Base-by-base conservation (phyloP, 2,113 vertebrate genomes). In the Lepisosteus osseus region DNA sequence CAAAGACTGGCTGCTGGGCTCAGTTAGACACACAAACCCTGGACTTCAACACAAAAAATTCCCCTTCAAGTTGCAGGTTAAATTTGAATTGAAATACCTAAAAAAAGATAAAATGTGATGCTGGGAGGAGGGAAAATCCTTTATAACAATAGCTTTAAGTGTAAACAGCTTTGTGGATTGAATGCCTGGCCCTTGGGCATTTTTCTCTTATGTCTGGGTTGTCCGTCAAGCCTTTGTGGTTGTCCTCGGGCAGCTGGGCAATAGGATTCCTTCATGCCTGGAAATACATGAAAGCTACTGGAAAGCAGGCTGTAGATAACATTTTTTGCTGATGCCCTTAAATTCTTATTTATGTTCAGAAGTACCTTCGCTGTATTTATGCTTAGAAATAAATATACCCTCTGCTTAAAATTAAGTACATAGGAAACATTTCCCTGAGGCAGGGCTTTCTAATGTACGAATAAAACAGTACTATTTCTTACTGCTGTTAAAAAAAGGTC, bases 131-230 rank as follows among this genome's bases (percentile, higher is more conserved):
- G 68, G 70, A 57, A 77, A 83, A 79, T 79, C 75, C 72, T 79
- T 77, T 79, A 69, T 75, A 72, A 75, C 77, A 75, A 75, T 72
- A 64, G 72, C 71, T 59, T 11, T 55, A 74, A 80, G 73, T 79
- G 79, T 80, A 80, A 78, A 73, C 74, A 79, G 78, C 76, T 74
- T 74, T 70, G 70, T 79, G 69, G 75, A 65, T 71, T 78, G 74
- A 63, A 74, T 74, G 65, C 15, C 44, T 3, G 59, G 47, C 64
- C 72, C 70, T 66, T 17, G 63, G 67, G 79, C 56, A 40, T 54
- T 71, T 65, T 68, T 54, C 70, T 74, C 65, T 72, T 76, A 66
- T 79, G 65, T 77, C 71, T 77, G 51, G 68, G 76, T 72, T 76
- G 72, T 80, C 74, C 69, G 65, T 75, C 72, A 71, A 51, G 56